These are phyloP conservation scores for Platalea minor DNA, from an alignment of 2,797 vertebrate species.

Conservation along the genomic window DNA sequence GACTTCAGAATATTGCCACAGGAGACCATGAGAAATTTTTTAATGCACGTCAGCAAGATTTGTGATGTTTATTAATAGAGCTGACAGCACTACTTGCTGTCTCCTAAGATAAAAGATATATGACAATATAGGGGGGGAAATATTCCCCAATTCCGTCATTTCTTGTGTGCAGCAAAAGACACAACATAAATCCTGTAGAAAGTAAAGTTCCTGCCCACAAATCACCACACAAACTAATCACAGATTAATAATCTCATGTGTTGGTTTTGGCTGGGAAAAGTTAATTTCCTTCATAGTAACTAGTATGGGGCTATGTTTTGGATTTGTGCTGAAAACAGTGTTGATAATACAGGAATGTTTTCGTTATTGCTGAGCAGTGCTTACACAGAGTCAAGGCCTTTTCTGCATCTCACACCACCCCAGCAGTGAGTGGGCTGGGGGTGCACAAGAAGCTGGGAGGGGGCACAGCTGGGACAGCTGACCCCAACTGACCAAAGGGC, in stretches of 20 bases:
- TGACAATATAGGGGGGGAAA: background rate
- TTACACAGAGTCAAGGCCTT: background rate
- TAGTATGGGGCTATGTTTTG: background rate
- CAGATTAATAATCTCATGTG: background rate
- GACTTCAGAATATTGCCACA: background rate
- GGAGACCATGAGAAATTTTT: background rate
- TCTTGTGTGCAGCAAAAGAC: background rate
- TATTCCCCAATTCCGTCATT: background rate
- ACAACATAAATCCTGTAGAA: background rate
- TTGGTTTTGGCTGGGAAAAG: background rate
- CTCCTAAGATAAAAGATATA: background rate
- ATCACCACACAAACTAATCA: background rate
- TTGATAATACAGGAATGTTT: background rate
- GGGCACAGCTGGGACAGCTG: background rate
- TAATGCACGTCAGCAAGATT: background rate
- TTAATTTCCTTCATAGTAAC: background rate
- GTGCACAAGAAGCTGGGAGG: background rate
- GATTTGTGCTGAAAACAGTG: background rate
- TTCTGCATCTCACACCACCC: background rate
- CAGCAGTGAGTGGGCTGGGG: background rate
- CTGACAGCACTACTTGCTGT: background rate
- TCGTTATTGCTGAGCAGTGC: background rate
- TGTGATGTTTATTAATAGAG: background rate
- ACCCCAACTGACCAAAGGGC: background rate
- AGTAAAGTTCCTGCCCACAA: background rate